Conservation (phyloP, 1,140 invertebrate genomes). For the Leguminivora glycinivorella region DNA sequence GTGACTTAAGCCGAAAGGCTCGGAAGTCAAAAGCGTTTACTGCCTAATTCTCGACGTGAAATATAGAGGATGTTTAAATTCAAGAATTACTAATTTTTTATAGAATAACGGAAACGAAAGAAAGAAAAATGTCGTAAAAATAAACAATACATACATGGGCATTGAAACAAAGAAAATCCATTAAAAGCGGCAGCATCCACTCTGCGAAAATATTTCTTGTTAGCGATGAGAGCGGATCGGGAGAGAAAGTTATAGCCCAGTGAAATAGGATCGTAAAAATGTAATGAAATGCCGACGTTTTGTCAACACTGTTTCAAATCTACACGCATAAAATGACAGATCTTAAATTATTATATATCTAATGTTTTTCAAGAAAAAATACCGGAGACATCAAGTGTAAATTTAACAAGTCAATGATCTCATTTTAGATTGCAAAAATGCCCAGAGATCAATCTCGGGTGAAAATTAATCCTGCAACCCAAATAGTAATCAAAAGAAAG, state of each 20-base stretch:
- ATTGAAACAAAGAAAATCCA: conserved; percentile 23
- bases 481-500: conserved; percentile 23
- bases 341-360: not conserved
- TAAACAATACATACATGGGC: not conserved
- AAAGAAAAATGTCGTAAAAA: not conserved
- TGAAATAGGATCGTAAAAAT: conserved; percentile 49
- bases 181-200: conserved; percentile 26
- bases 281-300: conserved; percentile 46
- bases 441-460: not conserved
- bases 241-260: conserved; percentile 30
- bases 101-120: not conserved
- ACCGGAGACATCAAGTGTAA: not conserved
- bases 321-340: conserved; percentile 9
- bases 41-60: not conserved
- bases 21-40: conserved; percentile 15
- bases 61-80: not conserved
- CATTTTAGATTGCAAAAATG: conserved; percentile 23
- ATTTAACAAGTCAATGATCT: conserved; percentile 20
- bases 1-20: not conserved
- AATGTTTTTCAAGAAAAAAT: not conserved
- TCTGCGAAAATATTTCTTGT: conserved; percentile 24
- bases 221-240: conserved; percentile 21
- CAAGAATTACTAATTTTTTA: not conserved
- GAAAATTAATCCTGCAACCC: conserved; percentile 21
- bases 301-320: conserved; percentile 9